These are phyloP conservation scores for Scrobipalpa atriplicella DNA, from an alignment of 2,888 invertebrate species.

Conservation along the genomic window DNA sequence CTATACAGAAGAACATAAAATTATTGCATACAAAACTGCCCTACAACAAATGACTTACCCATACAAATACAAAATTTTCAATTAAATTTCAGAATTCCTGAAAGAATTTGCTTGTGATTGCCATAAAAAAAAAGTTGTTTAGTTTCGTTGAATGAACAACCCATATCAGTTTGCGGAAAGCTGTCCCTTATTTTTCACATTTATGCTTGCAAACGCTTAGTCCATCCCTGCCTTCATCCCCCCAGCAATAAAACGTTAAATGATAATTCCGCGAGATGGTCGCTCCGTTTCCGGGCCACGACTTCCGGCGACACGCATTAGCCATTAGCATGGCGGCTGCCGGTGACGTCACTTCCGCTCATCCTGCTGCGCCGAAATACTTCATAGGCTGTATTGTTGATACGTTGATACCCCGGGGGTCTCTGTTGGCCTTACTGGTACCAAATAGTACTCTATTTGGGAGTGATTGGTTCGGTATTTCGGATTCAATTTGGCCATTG, in stretches of 20 bases:
- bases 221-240: slow-evolving; percentile 31
- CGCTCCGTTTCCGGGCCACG: slow-evolving; percentile 66
- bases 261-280: slow-evolving; percentile 76
- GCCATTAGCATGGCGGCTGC: slow-evolving; percentile 75
- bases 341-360: slow-evolving; percentile 69
- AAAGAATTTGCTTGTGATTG: too few relatives aligned
- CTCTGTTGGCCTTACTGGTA: background rate
- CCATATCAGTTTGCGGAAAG: too few relatives aligned
- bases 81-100: too few relatives aligned
- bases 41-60: too few relatives aligned
- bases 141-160: too few relatives aligned
- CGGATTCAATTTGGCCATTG: slow-evolving; percentile 1
- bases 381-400: slow-evolving; percentile 1
- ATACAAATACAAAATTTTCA: too few relatives aligned
- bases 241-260: slow-evolving; percentile 73
- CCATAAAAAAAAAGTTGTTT: too few relatives aligned
- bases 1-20: too few relatives aligned
- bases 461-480: background rate
- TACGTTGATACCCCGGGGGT: background rate
- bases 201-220: background rate
- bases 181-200: too few relatives aligned
- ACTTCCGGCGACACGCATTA: slow-evolving; percentile 79
- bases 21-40: too few relatives aligned
- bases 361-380: slow-evolving; percentile 23
- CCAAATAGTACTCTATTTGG: too few relatives aligned